phyloP scores from a whole-genome alignment of 2,888 invertebrate genomes.

The Drosophila anomalata region DNA sequence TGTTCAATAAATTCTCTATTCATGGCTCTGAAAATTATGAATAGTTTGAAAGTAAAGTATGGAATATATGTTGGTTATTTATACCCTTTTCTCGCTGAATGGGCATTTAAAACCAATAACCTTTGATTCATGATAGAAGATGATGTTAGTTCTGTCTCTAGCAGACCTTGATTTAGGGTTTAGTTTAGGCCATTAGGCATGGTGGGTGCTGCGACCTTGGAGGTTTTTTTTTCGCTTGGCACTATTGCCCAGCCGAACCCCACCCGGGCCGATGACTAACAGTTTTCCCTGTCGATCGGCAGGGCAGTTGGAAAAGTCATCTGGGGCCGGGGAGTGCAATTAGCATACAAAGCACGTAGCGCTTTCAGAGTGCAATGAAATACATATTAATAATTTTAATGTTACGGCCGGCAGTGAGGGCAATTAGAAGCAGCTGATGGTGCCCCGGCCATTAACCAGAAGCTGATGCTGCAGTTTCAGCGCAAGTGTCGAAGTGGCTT shows the following conservation, averaged over 20 bases:
- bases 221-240: background rate
- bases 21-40: background rate
- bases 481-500: background rate
- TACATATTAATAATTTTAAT: constrained; percentile 60
- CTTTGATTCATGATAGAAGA: constrained; percentile 8
- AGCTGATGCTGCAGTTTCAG: constrained; percentile 10
- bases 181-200: background rate
- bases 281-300: constrained; percentile 56
- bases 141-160: background rate
- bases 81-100: background rate
- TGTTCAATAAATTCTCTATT: background rate
- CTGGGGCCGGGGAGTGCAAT: constrained; percentile 50
- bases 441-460: constrained; percentile 30
- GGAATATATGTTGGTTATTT: background rate
- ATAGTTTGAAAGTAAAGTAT: background rate
- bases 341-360: constrained; percentile 73
- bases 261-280: constrained; percentile 50
- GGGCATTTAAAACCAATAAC: constrained; percentile 5
- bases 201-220: background rate
- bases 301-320: constrained; percentile 30
- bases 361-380: constrained; percentile 59
- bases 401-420: constrained; percentile 24
- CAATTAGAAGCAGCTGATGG: constrained; percentile 36
- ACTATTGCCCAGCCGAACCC: background rate
- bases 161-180: background rate